Evolutionary conservation across 2,797 vertebrate genomes (phyloP), one percentile per base, ranked within the genome.

Genomic region (Meda fulgida): DNA sequence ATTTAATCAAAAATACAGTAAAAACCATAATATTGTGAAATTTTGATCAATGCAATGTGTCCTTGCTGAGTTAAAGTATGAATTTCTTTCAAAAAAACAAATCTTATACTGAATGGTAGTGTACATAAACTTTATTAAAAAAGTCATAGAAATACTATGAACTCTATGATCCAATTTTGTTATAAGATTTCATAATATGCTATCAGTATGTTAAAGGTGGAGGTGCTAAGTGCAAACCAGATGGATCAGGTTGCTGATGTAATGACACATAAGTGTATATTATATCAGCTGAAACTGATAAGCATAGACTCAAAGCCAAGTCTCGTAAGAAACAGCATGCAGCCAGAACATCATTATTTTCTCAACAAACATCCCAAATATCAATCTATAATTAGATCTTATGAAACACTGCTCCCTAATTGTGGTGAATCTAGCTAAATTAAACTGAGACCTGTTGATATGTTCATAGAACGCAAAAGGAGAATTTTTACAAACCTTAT

Each of bases 211-310:
- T 73, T 51, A 51, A 9, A 51, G 58, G 43, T 65, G 7, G 38
- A 73, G 70, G 70, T 51, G 29, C 31, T 36, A 38, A 75, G 40
- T 26, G 29, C 58, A 66, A 76, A 83, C 43, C 53, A 76, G 71
- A 66, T 8, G 31, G 71, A 23, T 83, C 43, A 38, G 40, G 71
- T 83, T 51, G 10, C 71, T 75, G 40, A 75, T 66, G 40, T 65
- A 75, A 65, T 75, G 31, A 31, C 31, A 65, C 9, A 38, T 26
- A 75, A 63, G 70, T 83, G 43, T 29, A 36, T 75, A 83, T 83
- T 83, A 63, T 65, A 83, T 43, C 14, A 51, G 40, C 58, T 83
- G 58, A 83, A 83, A 75, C 23, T 75, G 29, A 26, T 80, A 40
- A 48, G 53, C 23, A 55, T 6, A 36, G 23, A 43, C 19, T 51